These are phyloP conservation scores for Sycophila sp. DNA, from an alignment of 1,140 invertebrate species.

Conservation along the genomic window DNA sequence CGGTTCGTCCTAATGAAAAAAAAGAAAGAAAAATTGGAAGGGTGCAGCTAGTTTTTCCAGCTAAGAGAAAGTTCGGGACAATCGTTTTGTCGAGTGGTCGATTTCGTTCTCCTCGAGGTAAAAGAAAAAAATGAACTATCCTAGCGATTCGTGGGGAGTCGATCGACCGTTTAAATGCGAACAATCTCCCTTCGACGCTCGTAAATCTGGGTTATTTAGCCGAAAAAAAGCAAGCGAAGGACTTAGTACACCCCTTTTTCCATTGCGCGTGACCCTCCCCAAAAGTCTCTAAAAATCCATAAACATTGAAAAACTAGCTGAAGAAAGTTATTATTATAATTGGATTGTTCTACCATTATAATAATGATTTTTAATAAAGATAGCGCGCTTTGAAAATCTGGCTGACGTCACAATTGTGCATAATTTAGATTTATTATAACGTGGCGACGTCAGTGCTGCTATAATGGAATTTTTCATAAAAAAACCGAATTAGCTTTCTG, in stretches of 20 bases:
- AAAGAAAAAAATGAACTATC: constrained; percentile 19
- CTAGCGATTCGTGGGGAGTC: background rate
- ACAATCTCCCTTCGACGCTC: constrained; percentile 2
- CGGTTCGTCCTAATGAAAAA: no score
- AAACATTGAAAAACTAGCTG: background rate
- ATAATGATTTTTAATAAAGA: no score
- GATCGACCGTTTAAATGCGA: background rate
- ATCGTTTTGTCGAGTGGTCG: background rate
- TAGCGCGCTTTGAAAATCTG: no score
- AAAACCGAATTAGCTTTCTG: no score
- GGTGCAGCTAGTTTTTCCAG: background rate
- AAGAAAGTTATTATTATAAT: no score
- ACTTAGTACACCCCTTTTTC: background rate
- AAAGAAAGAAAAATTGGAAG: no score
- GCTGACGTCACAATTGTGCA: no score
- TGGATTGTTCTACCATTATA: no score
- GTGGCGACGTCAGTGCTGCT: no score
- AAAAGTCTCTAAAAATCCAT: constrained; percentile 1
- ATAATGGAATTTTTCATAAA: no score
- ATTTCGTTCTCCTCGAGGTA: background rate
- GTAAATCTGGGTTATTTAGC: constrained; percentile 5
- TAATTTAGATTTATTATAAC: no score
- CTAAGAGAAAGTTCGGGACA: no score
- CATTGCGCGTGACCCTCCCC: background rate
- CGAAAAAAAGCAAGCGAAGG: constrained; percentile 8